A percentile compares a stretch with the other conserved stretches of the same genome.
Evolutionary conservation across 2,797 vertebrate genomes (phyloP).

Genomic region (Pteronotus mesoamericanus): DNA sequence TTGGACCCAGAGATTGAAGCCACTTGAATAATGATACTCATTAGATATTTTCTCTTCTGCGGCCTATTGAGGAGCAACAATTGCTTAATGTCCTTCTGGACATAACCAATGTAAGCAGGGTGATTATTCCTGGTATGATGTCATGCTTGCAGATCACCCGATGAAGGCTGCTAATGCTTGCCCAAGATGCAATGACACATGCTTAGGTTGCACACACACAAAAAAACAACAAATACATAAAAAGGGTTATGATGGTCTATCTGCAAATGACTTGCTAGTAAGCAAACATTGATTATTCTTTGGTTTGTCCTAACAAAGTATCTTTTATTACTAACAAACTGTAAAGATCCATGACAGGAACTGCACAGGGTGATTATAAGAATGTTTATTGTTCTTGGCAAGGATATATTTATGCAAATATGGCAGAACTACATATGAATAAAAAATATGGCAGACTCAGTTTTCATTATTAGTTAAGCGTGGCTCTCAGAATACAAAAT

Average conservation of each 20-base stretch:
- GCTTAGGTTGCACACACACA: background rate
- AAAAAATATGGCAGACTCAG: background rate
- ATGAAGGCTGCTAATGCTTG: background rate
- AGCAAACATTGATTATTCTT: constrained; percentile 13
- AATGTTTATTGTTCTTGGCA: background rate
- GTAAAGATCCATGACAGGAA: background rate
- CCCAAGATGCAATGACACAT: background rate
- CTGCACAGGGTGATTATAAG: background rate
- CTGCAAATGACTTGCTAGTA: background rate
- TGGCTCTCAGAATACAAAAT: background rate
- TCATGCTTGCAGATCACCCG: constrained; percentile 31
- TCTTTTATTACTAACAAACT: background rate
- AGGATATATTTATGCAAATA: constrained; percentile 39
- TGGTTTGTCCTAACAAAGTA: background rate
- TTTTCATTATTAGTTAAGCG: constrained; percentile 9
- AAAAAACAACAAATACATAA: background rate
- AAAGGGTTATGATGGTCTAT: background rate
- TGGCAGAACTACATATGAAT: background rate
- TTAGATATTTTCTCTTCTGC: constrained; percentile 39
- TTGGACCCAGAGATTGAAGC: constrained; percentile 27
- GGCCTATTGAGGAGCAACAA: constrained; percentile 17
- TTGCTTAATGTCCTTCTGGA: constrained; percentile 35
- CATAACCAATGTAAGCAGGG: constrained; percentile 17
- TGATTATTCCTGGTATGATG: constrained; percentile 31
- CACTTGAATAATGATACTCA: constrained; percentile 41